Base-by-base conservation (phyloP, 2,797 vertebrate species). In the Lepidocolaptes lacrymiger region DNA sequence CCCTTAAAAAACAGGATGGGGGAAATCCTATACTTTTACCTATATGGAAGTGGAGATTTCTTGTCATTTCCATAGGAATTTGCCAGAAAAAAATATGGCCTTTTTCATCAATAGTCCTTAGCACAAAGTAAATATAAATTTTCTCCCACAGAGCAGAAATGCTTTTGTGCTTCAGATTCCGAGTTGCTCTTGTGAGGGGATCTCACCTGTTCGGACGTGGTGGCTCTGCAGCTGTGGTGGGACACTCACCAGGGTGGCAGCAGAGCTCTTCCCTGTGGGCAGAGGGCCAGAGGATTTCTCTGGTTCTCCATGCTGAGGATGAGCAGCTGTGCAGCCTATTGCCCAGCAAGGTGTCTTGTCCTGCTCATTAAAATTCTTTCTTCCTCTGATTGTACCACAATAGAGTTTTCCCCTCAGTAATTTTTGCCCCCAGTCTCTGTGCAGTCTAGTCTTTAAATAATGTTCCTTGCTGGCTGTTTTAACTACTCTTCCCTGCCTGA, bases 321-420 rank as follows among this genome's bases (percentile, higher is more conserved):
- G 28, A 78, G 28, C 18, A 26, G 14, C 32, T 77, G 19, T 27
- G 2, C 20, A 77, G 12, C 28, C 16, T 75, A 0, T 66, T 71
- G 20, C 43, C 67, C n/a, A 20, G 28, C 12, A 54, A 58, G 17
- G 21, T 46, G 18, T 37, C 73, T 37, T 62, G 8, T 48, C 27
- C 3, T 73, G 23, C 14, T 83, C 14, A 3, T 39, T 34, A 44
- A 36, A 83, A 52, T 52, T 77, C 14, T 75, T 48, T 58, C 1
- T 89, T 41, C 56, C 23, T 6, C 10, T 0, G 0, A 9, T 59
- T 11, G 7, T 85, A 64, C 12, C 26, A 52, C 23, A 67, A 2
- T 14, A 11, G 24, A 41, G 7, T 8, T 74, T 79, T 80, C 15
- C 6, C 28, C 14, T 63, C 19, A 7, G 16, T 32, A 46, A 1